A percentile compares a stretch with the other conserved stretches of the same genome.
These are phyloP conservation scores for Etia nguti DNA, from an alignment of 2,113 vertebrate genomes.

Conservation along the genomic window DNA sequence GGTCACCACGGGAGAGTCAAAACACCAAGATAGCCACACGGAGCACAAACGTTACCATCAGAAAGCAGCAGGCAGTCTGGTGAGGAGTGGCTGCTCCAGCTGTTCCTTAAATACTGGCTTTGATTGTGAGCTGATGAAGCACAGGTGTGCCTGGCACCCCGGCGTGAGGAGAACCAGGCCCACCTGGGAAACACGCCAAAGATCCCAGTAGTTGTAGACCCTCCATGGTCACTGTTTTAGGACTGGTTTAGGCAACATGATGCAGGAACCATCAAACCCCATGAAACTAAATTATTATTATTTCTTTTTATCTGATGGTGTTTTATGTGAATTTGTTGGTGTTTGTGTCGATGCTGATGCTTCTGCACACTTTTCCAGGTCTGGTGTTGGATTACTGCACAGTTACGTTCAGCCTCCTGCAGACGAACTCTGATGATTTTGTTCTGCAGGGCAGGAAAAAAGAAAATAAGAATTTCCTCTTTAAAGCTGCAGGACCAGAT, in stretches of 20 bases:
- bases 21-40: fast-evolving
- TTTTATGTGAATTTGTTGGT: fast-evolving
- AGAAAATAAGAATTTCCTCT: not conserved
- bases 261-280: not conserved
- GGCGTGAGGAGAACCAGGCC: not conserved
- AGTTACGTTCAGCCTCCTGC: not conserved
- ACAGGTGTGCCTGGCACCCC: fast-evolving
- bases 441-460: not conserved
- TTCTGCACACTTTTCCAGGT: not conserved
- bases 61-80: not conserved
- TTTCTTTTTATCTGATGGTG: fast-evolving
- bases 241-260: no score
- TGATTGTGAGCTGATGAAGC: not conserved
- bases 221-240: no score
- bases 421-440: not conserved
- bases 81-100: not conserved
- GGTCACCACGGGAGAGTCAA: not conserved
- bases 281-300: not conserved
- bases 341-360: fast-evolving
- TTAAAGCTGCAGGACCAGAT: not conserved
- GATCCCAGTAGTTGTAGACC: not conserved
- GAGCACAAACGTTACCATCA: not conserved
- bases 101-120: not conserved
- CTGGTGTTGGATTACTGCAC: not conserved
- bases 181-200: not conserved